Percentiles rank a stretch among this genome's conserved stretches.
These are phyloP conservation scores for Osmoderma eremita DNA, from an alignment of 2,888 invertebrate genomes.

Conservation along the genomic window DNA sequence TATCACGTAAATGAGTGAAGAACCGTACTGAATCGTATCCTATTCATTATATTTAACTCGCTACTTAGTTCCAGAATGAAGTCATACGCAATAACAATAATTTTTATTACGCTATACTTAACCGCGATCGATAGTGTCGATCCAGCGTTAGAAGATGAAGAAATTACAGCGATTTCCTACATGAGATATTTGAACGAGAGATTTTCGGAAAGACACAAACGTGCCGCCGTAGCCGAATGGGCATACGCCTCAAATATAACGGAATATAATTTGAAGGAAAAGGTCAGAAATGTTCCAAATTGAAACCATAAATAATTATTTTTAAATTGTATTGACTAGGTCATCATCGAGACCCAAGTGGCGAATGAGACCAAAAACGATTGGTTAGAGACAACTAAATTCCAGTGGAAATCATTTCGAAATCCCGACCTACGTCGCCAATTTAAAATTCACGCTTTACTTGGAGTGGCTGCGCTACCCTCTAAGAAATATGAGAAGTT, in stretches of 20 bases:
- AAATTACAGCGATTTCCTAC: slow-evolving; percentile 71
- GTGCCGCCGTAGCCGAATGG: slow-evolving; percentile 75
- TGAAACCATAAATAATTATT: too few species aligned
- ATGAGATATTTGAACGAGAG: slow-evolving; percentile 72
- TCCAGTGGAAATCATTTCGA: slow-evolving; percentile 77
- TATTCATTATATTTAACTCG: background rate
- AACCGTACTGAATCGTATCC: too few species aligned
- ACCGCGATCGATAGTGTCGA: slow-evolving; percentile 47
- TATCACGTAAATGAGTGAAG: too few species aligned
- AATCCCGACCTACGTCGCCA: slow-evolving; percentile 77
- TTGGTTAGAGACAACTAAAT: slow-evolving; percentile 75
- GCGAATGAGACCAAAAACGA: slow-evolving; percentile 70
- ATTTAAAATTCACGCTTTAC: slow-evolving; percentile 76
- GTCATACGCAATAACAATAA: background rate
- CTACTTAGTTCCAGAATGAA: background rate
- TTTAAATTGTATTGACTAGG: slow-evolving; percentile 50
- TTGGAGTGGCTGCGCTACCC: slow-evolving; percentile 78
- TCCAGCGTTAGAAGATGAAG: slow-evolving; percentile 64
- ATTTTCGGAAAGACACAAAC: slow-evolving; percentile 69
- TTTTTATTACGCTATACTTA: background rate
- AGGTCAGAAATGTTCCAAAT: slow-evolving; percentile 60
- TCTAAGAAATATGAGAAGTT: slow-evolving; percentile 73
- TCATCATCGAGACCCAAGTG: slow-evolving; percentile 60
- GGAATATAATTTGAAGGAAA: slow-evolving; percentile 72
- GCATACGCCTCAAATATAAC: slow-evolving; percentile 81